Percentiles rank a stretch among this genome's conserved stretches.
These are phyloP conservation scores for Neuroscelio doddi DNA, from an alignment of 2,888 invertebrate species.

Conservation along the genomic window DNA sequence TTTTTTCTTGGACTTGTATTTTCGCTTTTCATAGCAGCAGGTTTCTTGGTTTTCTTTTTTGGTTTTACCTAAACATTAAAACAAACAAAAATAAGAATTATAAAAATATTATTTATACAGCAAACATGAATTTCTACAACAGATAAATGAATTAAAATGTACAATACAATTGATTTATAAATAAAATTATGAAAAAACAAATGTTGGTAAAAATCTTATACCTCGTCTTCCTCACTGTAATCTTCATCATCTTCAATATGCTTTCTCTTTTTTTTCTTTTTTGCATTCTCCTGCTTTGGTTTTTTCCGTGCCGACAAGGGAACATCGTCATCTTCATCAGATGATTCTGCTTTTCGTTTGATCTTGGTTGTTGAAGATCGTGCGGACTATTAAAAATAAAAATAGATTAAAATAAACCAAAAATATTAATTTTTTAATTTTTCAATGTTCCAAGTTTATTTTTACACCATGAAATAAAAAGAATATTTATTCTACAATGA, in stretches of 20 bases:
- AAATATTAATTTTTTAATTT: background rate
- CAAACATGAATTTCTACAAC: too few relatives aligned
- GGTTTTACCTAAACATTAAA: conserved; percentile 40
- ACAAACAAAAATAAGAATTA: conserved; percentile 11
- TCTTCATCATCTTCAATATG: conserved; percentile 57
- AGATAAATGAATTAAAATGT: too few relatives aligned
- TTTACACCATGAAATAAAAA: background rate
- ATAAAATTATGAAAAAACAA: background rate
- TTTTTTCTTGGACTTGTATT: conserved; percentile 76
- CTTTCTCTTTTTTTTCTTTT: conserved; percentile 77
- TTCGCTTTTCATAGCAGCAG: conserved; percentile 62
- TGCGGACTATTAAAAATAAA: conserved; percentile 49
- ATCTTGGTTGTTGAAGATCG: conserved; percentile 55
- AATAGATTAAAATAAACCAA: conserved; percentile 12
- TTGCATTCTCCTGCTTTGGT: conserved; percentile 76
- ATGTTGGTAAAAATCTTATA: conserved; percentile 49
- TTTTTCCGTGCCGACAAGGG: conserved; percentile 81
- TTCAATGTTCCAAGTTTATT: background rate
- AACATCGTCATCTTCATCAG: conserved; percentile 78
- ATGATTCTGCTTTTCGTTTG: conserved; percentile 74
- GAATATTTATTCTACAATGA: too few relatives aligned
- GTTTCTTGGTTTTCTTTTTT: conserved; percentile 64
- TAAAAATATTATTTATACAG: conserved; percentile 3
- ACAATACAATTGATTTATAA: background rate
- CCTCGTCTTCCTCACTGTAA: conserved; percentile 63